Conservation (phyloP, 2,888 invertebrate species). For the Troglohyphantes excavatus region DNA sequence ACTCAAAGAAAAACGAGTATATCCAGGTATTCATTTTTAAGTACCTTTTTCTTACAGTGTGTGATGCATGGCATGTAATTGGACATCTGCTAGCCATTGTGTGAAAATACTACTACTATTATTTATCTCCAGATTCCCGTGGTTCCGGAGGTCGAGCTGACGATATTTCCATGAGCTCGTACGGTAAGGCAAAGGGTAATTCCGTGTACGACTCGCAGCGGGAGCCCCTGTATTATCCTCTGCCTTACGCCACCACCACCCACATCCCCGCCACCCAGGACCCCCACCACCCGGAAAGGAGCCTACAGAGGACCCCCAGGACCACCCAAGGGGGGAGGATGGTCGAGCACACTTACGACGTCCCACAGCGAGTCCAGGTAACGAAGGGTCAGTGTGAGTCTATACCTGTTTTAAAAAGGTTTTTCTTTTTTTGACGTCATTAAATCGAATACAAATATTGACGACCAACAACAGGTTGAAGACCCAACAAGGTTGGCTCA, state of each 20-base stretch:
- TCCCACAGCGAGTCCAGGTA: constrained; percentile 79
- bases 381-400: constrained; percentile 79
- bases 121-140: constrained; percentile 69
- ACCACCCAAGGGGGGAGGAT: constrained; percentile 36
- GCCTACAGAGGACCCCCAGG: constrained; percentile 59
- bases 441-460: no score
- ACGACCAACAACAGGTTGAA: no score
- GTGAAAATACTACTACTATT: not conserved
- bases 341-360: constrained; percentile 79
- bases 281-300: constrained; percentile 31
- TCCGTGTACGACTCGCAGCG: constrained; percentile 78
- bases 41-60: no score
- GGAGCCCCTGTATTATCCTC: constrained; percentile 79
- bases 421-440: no score
- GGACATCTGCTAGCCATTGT: no score
- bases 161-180: constrained; percentile 79
- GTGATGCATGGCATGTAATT: no score
- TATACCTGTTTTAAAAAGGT: no score
- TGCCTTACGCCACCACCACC: constrained; percentile 79
- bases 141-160: constrained; percentile 79
- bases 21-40: no score
- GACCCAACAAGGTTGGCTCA: no score
- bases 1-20: no score
- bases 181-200: constrained; percentile 79
- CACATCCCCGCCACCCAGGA: constrained; percentile 65